Evolutionary conservation across 1,140 invertebrate species (phyloP), one percentile per base, ranked within the genome.

Genomic region (Elysia chlorotica): DNA sequence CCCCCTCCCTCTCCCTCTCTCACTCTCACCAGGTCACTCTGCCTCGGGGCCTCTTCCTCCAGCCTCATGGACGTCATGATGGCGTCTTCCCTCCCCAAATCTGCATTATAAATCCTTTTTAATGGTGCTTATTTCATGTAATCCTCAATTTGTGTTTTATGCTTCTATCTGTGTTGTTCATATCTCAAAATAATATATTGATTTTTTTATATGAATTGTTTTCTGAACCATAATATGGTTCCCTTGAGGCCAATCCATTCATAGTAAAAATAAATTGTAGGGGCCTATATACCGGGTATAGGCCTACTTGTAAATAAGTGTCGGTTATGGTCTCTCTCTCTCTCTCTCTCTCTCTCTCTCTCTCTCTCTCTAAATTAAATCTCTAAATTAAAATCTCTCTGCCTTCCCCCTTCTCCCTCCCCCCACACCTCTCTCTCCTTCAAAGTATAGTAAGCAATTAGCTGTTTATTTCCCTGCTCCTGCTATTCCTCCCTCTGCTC

Each of bases 291-390:
- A 17, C 10, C 25, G 10, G 56, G 6, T 6, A 6, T 59, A 59
- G 6, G 10, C 10, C 28, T 28, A 59, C 28, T 25, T 59, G 56
- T 28, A 25, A 48, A 48, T n/a, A 14, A 48, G 10, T 48, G 10
- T 30, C 28, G 10, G 10, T 17, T 59, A 59, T 10, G 28, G 6
- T 59, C 10, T 59, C 56, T 59, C 56, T 59, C 56, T 59, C 10
- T 59, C 56, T 59, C 56, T 59, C 56, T 59, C 56, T 28, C 56
- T 59, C 56, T 28, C 56, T 59, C 10, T n/a, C 41, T 48, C 10
- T 48, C 10, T 48, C 10, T 48, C 41, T 48, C 10, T 48, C 41
- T 48, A 48, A 48, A n/a, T n/a, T n/a, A n/a, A n/a, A n/a, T n/a
- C n/a, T n/a, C n/a, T n/a, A n/a, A n/a, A n/a, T n/a, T n/a, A n/a